Conservation (phyloP, 2,113 vertebrate species). For the Stigmatopora argus region DNA sequence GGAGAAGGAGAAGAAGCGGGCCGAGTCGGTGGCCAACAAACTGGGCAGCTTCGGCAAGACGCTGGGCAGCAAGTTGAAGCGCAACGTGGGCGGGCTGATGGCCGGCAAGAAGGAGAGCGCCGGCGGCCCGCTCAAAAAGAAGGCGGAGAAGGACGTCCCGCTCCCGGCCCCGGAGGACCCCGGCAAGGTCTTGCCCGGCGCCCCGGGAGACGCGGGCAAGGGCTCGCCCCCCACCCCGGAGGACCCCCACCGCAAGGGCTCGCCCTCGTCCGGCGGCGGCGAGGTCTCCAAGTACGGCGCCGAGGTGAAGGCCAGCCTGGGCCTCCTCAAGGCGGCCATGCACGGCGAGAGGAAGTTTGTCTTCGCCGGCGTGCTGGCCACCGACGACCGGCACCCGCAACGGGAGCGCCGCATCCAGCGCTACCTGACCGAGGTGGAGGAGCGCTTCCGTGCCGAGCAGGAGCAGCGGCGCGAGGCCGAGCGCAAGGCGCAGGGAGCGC, state of each 20-base stretch:
- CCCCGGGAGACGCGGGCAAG: no score
- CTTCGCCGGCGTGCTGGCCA: constrained; percentile 83
- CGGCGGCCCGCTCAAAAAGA: constrained; percentile 74
- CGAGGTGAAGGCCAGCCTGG: constrained; percentile 85
- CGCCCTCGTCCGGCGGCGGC: constrained; percentile 66
- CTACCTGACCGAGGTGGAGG: constrained; percentile 86
- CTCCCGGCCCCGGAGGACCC: constrained; percentile 57
- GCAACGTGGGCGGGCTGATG: constrained; percentile 94
- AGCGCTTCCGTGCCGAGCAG: constrained; percentile 83
- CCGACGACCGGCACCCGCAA: constrained; percentile 87
- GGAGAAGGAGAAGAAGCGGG: constrained; percentile 83
- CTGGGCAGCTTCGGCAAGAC: constrained; percentile 95
- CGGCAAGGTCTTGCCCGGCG: neutral
- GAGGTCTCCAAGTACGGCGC: constrained; percentile 79
- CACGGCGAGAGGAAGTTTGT: constrained; percentile 90
- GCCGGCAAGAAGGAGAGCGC: constrained; percentile 72
- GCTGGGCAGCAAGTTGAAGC: constrained; percentile 90
- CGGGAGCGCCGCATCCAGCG: constrained; percentile 97
- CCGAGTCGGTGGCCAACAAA: constrained; percentile 92
- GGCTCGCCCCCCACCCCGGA: no score
- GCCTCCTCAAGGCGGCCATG: constrained; percentile 84
- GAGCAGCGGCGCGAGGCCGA: constrained; percentile 80
- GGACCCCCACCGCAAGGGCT: constrained; percentile 49
- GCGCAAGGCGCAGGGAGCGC: constrained; percentile 58
- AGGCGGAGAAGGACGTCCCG: constrained; percentile 78